Evolutionary conservation across 2,113 vertebrate species (phyloP), one percentile per base, ranked within the genome.

Genomic region (Redunca redunca): DNA sequence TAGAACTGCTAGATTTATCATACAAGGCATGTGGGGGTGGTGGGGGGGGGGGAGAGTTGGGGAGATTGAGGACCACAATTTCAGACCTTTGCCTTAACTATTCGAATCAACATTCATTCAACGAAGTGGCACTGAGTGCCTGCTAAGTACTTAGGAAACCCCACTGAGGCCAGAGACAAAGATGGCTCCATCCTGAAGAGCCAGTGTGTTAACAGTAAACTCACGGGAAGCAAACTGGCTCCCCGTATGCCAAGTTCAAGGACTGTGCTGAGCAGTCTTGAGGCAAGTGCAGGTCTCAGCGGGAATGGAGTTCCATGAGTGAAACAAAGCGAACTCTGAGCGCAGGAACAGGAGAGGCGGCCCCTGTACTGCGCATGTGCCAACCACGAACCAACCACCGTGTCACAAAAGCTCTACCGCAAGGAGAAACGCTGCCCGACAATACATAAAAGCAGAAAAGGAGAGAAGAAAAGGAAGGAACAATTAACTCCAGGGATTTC

Each of bases 41-140:
- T 40, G 3, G 40, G 40, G 40, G 3, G 4, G 6, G 36, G 4
- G 23, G 16, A 25, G 8, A 17, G 6, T 0, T 8, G 12, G 15
- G n/a, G 9, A 86, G 46, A 95, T 16, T 88, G 90, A 71, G 57
- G 74, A 88, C 62, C 88, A 80, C 52, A 43, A 36, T 57, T 81
- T 28, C 64, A 83, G 88, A 90, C 21, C 52, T 30, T 67, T 23
- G 50, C n/a, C 88, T 80, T 58, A 62, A 52, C 46, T 89, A 46
- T 3, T 88, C 7, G 10, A 84, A 93, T 0, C 5, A 33, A 85
- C 91, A 60, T 25, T 92, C 64, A 48, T 40, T 83, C 89, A 83
- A 15, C 55, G 46, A 55, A 86, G 57, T 30, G 53, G 26, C 23
- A 33, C 26, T 16, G 52, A 40, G 78, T 1, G 5, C 52, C 50